Percentiles rank a stretch among this genome's conserved stretches.
phyloP scores from a whole-genome alignment of 2,888 invertebrate genomes.

The Adineta ricciae region DNA sequence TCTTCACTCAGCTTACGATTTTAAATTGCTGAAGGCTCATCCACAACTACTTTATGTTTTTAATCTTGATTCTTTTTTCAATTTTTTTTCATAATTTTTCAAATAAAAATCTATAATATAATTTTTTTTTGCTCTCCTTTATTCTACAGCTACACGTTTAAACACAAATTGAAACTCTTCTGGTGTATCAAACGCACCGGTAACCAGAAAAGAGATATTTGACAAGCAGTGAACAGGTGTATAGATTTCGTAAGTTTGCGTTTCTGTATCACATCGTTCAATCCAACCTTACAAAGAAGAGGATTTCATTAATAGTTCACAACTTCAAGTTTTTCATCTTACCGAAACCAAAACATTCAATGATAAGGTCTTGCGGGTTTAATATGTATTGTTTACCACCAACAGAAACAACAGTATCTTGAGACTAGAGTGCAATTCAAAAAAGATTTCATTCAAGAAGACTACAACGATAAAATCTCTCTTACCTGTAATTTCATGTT shows the following conservation, averaged over 20 bases:
- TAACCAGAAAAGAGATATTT: not conserved
- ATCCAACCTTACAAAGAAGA: not conserved
- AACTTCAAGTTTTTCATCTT: not conserved
- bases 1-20: not conserved
- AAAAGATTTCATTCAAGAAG: not conserved
- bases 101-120: too few species aligned
- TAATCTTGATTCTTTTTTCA: too few species aligned
- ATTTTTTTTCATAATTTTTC: too few species aligned
- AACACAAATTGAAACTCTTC: not conserved
- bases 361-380: not conserved
- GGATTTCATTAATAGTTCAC: not conserved
- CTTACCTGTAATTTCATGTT: not conserved
- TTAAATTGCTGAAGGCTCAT: not conserved
- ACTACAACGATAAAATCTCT: not conserved
- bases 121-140: too few species aligned
- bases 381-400: not conserved
- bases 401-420: not conserved
- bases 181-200: not conserved
- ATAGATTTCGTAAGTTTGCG: not conserved
- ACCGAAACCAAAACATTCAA: conserved; percentile 15
- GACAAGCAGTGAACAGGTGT: not conserved
- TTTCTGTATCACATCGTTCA: not conserved
- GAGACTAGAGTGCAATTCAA: not conserved
- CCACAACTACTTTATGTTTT: not conserved
- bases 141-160: not conserved